Conservation (phyloP, 2,797 vertebrate genomes). For the Psittacula derbiana region DNA sequence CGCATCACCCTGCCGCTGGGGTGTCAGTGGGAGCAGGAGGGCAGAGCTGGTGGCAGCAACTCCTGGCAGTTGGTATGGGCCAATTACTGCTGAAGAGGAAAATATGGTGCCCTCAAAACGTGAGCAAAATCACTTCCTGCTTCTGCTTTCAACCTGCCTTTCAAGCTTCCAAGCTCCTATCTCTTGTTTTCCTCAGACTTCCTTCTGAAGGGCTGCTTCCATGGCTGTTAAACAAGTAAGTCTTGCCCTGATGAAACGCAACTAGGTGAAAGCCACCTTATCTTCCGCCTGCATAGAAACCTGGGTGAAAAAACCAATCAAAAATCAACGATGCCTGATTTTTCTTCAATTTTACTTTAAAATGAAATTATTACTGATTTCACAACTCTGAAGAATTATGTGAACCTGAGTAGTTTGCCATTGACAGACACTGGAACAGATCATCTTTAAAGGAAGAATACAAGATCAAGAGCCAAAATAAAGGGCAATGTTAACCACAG, state of each 20-base stretch:
- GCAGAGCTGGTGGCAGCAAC: background rate
- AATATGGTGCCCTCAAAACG: background rate
- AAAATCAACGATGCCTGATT: background rate
- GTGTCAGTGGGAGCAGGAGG: background rate
- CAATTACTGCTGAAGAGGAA: background rate
- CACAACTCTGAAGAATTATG: background rate
- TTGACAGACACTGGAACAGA: background rate
- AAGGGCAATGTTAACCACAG: background rate
- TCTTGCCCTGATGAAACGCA: background rate
- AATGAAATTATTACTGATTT: background rate
- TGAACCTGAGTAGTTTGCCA: background rate
- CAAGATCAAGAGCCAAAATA: background rate
- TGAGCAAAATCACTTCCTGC: background rate
- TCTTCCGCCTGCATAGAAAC: background rate
- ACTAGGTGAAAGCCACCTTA: background rate
- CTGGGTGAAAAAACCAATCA: background rate
- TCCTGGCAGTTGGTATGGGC: accelerated
- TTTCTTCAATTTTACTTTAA: background rate
- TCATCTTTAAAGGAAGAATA: background rate
- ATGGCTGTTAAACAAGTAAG: background rate
- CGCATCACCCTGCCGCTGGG: accelerated
- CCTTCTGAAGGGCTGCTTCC: background rate
- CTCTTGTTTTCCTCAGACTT: background rate
- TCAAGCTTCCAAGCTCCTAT: background rate
- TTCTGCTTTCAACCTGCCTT: background rate